A percentile compares a stretch with the other conserved stretches of the same genome.
Conservation (phyloP, 2,113 vertebrate genomes). For the Odocoileus virginianus region DNA sequence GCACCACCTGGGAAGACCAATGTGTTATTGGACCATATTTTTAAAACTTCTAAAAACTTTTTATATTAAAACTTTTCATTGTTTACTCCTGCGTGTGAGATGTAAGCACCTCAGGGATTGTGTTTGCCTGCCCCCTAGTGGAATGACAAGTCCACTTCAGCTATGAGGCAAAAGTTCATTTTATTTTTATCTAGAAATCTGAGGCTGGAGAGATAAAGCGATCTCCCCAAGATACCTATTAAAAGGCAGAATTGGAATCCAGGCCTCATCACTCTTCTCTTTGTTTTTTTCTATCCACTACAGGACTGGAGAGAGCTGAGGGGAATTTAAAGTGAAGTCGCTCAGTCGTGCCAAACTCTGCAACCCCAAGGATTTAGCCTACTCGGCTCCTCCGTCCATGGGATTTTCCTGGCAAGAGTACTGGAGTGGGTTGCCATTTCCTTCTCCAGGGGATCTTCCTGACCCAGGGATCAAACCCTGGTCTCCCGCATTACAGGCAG, state of each 20-base stretch:
- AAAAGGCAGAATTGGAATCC: not conserved
- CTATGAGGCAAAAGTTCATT: not conserved
- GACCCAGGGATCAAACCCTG: not conserved
- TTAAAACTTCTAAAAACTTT: not conserved
- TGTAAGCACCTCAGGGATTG: not conserved
- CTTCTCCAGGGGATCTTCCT: not conserved
- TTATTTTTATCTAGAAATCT: not conserved
- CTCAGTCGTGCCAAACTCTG: not conserved
- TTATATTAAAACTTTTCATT: not conserved
- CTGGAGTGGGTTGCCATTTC: not conserved
- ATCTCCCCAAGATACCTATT: not conserved
- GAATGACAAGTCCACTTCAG: not conserved
- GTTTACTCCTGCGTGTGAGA: rapidly evolving
- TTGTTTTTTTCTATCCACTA: not conserved
- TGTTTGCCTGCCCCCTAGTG: constrained; percentile 65
- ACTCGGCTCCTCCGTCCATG: not conserved
- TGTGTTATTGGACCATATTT: not conserved
- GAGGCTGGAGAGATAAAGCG: not conserved
- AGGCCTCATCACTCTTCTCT: not conserved
- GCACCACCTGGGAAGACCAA: not conserved
- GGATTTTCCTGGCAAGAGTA: not conserved
- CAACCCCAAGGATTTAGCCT: not conserved
- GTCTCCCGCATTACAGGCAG: not conserved
- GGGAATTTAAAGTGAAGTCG: not conserved
- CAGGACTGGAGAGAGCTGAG: not conserved